Conservation (phyloP, 1,140 invertebrate species). For the Cepaea nemoralis region DNA sequence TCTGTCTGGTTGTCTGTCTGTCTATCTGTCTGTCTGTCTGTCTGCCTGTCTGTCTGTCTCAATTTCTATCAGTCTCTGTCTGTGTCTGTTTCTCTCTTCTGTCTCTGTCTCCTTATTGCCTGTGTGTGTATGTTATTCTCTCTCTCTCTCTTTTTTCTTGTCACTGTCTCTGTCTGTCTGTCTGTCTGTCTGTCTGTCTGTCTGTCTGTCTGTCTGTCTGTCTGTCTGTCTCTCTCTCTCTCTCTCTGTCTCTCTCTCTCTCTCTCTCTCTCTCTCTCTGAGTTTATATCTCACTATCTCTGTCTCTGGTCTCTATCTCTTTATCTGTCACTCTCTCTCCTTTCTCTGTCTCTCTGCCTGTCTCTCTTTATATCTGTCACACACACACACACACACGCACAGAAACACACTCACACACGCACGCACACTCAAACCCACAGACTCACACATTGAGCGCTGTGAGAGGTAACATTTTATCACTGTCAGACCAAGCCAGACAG, state of each 20-base stretch:
- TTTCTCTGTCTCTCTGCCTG: not conserved
- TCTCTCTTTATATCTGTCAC: conserved; percentile 11
- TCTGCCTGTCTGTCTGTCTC: not conserved
- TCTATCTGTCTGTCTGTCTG: not conserved
- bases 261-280: not conserved
- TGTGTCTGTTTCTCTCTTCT: too few species aligned
- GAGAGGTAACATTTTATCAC: too few species aligned
- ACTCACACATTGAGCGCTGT: too few species aligned
- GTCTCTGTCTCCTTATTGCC: too few species aligned
- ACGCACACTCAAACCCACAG: too few species aligned
- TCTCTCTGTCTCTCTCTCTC: not conserved
- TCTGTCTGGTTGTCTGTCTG: not conserved
- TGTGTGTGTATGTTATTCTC: too few species aligned
- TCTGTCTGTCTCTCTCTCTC: conserved; percentile 25
- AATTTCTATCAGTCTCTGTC: too few species aligned
- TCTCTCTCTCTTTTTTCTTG: conserved; percentile 17
- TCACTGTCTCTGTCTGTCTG: conserved; percentile 27
- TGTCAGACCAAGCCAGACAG: too few species aligned
- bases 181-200: conserved; percentile 11
- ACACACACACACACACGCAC: too few species aligned
- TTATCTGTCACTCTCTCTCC: not conserved
- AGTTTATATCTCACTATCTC: not conserved
- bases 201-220: conserved; percentile 28
- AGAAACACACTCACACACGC: too few species aligned
- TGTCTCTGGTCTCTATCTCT: not conserved